Conservation (phyloP, 2,113 vertebrate genomes). For the Erythrolamprus reginae region DNA sequence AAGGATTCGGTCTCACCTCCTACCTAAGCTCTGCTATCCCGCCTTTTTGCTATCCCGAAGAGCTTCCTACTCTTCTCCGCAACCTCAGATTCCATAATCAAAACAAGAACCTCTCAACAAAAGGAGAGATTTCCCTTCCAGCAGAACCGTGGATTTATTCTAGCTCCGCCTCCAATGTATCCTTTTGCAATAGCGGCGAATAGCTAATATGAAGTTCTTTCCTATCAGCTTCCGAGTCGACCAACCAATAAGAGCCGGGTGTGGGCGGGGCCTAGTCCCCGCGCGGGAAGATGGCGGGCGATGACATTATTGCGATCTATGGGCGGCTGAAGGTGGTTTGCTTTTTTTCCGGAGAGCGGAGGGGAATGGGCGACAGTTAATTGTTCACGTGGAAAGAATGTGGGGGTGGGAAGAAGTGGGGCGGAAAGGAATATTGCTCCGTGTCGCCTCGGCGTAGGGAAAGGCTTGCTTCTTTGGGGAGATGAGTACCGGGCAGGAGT, state of each 20-base stretch:
- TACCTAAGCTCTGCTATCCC: not conserved
- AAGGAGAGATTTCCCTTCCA: not conserved
- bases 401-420: not conserved
- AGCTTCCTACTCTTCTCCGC: not conserved
- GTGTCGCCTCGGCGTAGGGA: too few species aligned
- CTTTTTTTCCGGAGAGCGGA: not conserved
- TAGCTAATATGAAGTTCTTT: too few species aligned
- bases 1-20: not conserved
- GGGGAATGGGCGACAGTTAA: not conserved
- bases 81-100: not conserved
- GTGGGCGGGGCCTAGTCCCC: not conserved
- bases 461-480: not conserved
- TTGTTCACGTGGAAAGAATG: not conserved
- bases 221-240: not conserved
- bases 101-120: not conserved
- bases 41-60: not conserved
- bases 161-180: not conserved
- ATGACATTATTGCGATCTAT: not conserved
- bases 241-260: not conserved
- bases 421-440: not conserved
- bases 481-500: not conserved
- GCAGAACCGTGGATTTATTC: not conserved
- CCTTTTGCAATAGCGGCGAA: too few species aligned
- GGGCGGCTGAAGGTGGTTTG: not conserved
- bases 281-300: constrained; percentile 14